These are phyloP conservation scores for Oligia strigilis DNA, from an alignment of 2,888 invertebrate species.

Conservation along the genomic window DNA sequence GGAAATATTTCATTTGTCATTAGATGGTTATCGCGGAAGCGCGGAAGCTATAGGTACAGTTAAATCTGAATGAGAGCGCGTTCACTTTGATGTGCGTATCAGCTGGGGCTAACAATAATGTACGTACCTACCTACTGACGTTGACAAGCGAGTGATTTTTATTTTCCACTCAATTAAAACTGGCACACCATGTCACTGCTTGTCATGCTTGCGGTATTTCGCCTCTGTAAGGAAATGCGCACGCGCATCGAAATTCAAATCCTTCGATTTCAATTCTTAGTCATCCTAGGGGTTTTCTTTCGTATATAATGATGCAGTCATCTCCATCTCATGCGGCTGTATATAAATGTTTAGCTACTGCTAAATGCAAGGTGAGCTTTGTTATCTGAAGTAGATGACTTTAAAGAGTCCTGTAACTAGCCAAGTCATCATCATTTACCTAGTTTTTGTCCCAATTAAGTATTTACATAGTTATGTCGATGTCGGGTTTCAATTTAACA, in stretches of 20 bases:
- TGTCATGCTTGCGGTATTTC: slow-evolving; percentile 23
- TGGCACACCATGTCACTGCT: slow-evolving; percentile 37
- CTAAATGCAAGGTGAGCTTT: not conserved
- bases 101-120: slow-evolving; percentile 36
- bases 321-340: not conserved
- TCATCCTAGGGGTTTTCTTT: slow-evolving; percentile 5
- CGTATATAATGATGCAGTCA: not conserved
- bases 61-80: slow-evolving; percentile 43
- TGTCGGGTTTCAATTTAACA: not conserved
- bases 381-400: not conserved
- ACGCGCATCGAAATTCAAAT: slow-evolving; percentile 30
- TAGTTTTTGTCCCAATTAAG: not conserved
- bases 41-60: slow-evolving; percentile 40
- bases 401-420: not conserved
- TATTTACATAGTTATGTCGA: not conserved
- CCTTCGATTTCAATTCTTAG: slow-evolving; percentile 15
- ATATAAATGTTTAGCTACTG: not conserved
- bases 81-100: slow-evolving; percentile 38
- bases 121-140: not conserved
- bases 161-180: slow-evolving; percentile 30
- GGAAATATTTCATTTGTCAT: slow-evolving; percentile 53
- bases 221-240: slow-evolving; percentile 14
- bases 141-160: slow-evolving; percentile 6
- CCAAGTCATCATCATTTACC: not conserved
- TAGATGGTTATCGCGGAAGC: slow-evolving; percentile 47